A percentile compares a stretch with the other conserved stretches of the same genome.
Conservation (phyloP, 1,140 invertebrate species). For the Chrysomallon squamiferum region DNA sequence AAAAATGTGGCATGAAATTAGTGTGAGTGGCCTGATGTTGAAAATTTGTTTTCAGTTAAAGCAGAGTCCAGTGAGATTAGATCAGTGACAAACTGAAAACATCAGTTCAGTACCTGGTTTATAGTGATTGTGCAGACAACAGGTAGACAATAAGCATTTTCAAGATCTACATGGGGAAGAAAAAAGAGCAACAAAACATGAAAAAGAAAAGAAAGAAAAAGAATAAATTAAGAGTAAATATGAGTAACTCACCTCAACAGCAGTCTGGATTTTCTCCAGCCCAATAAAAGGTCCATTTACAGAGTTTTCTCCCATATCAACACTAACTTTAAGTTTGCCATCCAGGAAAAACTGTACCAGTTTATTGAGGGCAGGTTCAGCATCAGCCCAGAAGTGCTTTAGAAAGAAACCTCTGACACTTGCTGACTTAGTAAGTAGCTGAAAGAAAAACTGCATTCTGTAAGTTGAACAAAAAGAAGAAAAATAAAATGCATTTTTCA, state of each 20-base stretch:
- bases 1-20: background rate
- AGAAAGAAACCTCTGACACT: conserved; percentile 56
- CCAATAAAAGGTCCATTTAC: conserved; percentile 42
- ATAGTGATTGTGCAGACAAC: too few species aligned
- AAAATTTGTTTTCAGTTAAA: background rate
- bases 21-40: background rate
- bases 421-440: conserved; percentile 52
- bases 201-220: background rate
- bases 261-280: conserved; percentile 44
- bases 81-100: background rate
- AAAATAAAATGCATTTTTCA: background rate
- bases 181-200: background rate
- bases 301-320: conserved; percentile 40
- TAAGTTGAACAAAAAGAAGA: conserved; percentile 3
- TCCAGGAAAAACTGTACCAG: conserved; percentile 33
- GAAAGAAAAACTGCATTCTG: conserved; percentile 6
- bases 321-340: conserved; percentile 34
- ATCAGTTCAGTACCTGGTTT: background rate
- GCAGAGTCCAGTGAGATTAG: background rate
- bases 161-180: background rate
- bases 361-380: conserved; percentile 27
- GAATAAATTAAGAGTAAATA: background rate
- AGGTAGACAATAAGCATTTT: background rate
- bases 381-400: conserved; percentile 30
- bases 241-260: conserved; percentile 46